Evolutionary conservation across 2,797 vertebrate genomes (phyloP).

Genomic region (Carapus acus): DNA sequence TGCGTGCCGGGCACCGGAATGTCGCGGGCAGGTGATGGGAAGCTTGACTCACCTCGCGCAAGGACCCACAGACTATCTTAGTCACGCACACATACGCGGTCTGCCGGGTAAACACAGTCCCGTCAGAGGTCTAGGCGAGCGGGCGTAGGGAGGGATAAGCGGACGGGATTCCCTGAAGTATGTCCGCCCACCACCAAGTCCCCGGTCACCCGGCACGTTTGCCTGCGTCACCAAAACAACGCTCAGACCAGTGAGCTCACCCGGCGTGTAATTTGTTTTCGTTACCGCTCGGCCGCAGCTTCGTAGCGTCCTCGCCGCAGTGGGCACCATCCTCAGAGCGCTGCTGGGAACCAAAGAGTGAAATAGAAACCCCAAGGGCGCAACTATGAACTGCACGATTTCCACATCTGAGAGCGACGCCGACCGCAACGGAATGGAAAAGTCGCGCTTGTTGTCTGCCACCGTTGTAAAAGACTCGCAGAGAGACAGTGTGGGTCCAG

Average conservation of each 20-base stretch:
- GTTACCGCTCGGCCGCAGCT: slow-evolving; percentile 45
- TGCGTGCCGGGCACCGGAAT: slow-evolving; percentile 25
- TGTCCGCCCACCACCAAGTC: slow-evolving; percentile 37
- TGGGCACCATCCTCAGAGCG: slow-evolving; percentile 47
- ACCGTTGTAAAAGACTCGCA: slow-evolving; percentile 25
- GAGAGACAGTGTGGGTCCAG: slow-evolving; percentile 40
- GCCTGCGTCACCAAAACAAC: slow-evolving; percentile 45
- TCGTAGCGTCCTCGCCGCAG: slow-evolving; percentile 48
- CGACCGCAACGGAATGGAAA: slow-evolving; percentile 24
- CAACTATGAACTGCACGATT: slow-evolving; percentile 21
- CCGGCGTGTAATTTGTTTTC: slow-evolving; percentile 52
- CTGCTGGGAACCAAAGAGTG: slow-evolving; percentile 45
- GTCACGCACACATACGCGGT: slow-evolving; percentile 37
- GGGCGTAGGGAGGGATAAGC: slow-evolving; percentile 4
- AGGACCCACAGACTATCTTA: slow-evolving; percentile 19
- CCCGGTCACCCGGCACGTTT: slow-evolving; percentile 49
- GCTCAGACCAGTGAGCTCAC: slow-evolving; percentile 53
- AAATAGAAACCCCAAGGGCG: slow-evolving; percentile 23
- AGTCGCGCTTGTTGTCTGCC: slow-evolving; percentile 37
- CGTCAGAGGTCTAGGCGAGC: neutral
- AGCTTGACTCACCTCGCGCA: slow-evolving; percentile 42
- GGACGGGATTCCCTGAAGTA: slow-evolving; percentile 59
- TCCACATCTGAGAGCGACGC: slow-evolving; percentile 40
- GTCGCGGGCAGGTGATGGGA: slow-evolving; percentile 50
- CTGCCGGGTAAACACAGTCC: neutral